Base-by-base conservation (phyloP, 2,888 invertebrate species). In the Cataglyphis rosenhaueri region DNA sequence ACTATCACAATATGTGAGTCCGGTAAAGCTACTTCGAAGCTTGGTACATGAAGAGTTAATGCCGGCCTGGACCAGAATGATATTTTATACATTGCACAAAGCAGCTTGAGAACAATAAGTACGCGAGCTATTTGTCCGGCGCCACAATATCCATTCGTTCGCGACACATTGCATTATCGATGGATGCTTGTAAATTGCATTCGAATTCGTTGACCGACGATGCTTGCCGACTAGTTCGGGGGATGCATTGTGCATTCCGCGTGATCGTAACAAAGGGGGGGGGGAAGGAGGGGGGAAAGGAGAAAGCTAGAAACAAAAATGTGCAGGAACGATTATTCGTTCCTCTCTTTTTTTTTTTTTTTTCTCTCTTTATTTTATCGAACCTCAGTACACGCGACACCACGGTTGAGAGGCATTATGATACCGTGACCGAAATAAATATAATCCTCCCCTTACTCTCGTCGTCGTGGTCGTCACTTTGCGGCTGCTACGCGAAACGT, bases 341-440 rank as follows among this genome's bases (percentile, higher is more conserved):
- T 59, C 52, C 6, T 59, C 41, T 57, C 18, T 15, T 65, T 76
- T 76, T 82, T 75, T 41, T 52, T n/a, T 8, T 76, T 82, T 75
- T 41, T 9, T n/a, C 1, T 18, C 64, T 25, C n/a, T 65, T 76
- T 82, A 55, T 75, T 76, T 59, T 76, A 75, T 57, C 29, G 25
- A 68, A 82, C 68, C 87, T 89, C 88, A 88, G 87, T 86, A 85
- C 86, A 84, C 83, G 85, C 81, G 84, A 76, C 73, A 87, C 82
- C 87, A 85, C 74, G 81, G 81, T 81, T 83, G 86, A 88, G 84
- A 85, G 82, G 84, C 78, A 84, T 86, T 89, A 86, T 89, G 88
- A 91, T 88, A 91, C 90, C 90, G 91, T 91, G 91, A 91, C 90
- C 91, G 86, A 90, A 89, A 90, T 91, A 90, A 90, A 89, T 85